Percentiles rank a stretch among this genome's conserved stretches.
Conservation (phyloP, 1,140 invertebrate genomes). For the Drepana arcuata region DNA sequence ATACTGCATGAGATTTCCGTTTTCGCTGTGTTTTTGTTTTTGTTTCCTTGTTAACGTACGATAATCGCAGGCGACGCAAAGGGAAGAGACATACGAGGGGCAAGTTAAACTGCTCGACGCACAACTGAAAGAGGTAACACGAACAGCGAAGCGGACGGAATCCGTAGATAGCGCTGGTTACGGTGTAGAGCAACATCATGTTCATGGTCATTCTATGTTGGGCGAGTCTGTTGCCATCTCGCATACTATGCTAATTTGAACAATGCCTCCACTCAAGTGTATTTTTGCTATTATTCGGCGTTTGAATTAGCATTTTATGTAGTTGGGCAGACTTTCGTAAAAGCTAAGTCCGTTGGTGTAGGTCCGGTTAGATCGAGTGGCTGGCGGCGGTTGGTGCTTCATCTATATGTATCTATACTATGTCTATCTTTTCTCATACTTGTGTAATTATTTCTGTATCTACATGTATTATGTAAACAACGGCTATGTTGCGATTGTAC, state of each 20-base stretch:
- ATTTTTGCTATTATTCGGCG: neutral
- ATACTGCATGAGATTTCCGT: slow-evolving; percentile 51
- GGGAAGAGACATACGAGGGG: slow-evolving; percentile 95
- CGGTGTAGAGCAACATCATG: slow-evolving; percentile 48
- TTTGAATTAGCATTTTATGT: slow-evolving; percentile 9
- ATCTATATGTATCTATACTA: slow-evolving; percentile 50
- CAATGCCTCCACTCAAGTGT: neutral
- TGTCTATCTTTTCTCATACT: slow-evolving; percentile 31
- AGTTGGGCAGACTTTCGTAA: slow-evolving; percentile 17
- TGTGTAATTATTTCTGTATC: slow-evolving; percentile 53
- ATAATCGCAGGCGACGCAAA: slow-evolving; percentile 88
- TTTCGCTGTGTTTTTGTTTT: slow-evolving; percentile 55
- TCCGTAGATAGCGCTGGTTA: slow-evolving; percentile 50
- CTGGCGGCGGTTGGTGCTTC: slow-evolving; percentile 66
- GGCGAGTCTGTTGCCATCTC: no score
- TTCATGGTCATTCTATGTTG: slow-evolving; percentile 45
- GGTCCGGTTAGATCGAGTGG: slow-evolving; percentile 39
- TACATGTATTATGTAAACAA: slow-evolving; percentile 35
- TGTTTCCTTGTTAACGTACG: slow-evolving; percentile 57
- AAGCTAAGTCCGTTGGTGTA: slow-evolving; percentile 45
- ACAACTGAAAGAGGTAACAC: slow-evolving; percentile 93
- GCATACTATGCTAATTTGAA: slow-evolving; percentile 12
- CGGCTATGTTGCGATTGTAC: slow-evolving; percentile 56
- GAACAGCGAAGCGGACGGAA: slow-evolving; percentile 17
- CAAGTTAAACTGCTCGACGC: slow-evolving; percentile 93